These are phyloP conservation scores for Eupleurogrammus muticus DNA, from an alignment of 2,797 vertebrate species.

Conservation along the genomic window DNA sequence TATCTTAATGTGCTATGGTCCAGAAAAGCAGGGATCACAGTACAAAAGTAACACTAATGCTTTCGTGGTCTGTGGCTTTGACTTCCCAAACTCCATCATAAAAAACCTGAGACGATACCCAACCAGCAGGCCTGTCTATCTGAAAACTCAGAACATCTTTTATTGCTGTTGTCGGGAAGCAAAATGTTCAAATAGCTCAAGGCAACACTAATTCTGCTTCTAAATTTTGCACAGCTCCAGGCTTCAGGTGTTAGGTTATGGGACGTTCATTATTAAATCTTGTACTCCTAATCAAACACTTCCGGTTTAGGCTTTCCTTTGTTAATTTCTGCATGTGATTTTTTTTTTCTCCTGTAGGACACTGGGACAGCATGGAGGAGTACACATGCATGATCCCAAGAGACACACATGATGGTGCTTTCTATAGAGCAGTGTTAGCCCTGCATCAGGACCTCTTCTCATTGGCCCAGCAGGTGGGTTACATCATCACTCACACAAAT, in stretches of 20 bases:
- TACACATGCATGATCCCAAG: conserved; percentile 98
- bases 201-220: not conserved
- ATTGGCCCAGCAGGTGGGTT: conserved; percentile 94
- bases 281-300: conserved; percentile 2
- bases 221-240: not conserved
- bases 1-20: conserved; percentile 52
- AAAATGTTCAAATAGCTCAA: conserved; percentile 21
- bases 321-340: conserved; percentile 1
- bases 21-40: conserved; percentile 57
- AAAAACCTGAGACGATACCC: conserved; percentile 43
- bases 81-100: conserved; percentile 38
- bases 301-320: not conserved
- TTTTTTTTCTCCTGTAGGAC: conserved; percentile 82
- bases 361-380: conserved; percentile 99
- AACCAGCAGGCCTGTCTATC: conserved; percentile 16
- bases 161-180: conserved; percentile 25
- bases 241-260: not conserved
- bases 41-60: conserved; percentile 27
- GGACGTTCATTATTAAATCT: not conserved
- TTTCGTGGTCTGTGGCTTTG: conserved; percentile 50
- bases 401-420: conserved; percentile 97
- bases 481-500: conserved; percentile 29
- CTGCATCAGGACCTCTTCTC: conserved; percentile 98
- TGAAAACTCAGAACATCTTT: conserved; percentile 21
- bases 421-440: conserved; percentile 96